A percentile compares a stretch with the other conserved stretches of the same genome.
Conservation (phyloP, 1,140 invertebrate genomes). For the Metopolophium dirhodum region DNA sequence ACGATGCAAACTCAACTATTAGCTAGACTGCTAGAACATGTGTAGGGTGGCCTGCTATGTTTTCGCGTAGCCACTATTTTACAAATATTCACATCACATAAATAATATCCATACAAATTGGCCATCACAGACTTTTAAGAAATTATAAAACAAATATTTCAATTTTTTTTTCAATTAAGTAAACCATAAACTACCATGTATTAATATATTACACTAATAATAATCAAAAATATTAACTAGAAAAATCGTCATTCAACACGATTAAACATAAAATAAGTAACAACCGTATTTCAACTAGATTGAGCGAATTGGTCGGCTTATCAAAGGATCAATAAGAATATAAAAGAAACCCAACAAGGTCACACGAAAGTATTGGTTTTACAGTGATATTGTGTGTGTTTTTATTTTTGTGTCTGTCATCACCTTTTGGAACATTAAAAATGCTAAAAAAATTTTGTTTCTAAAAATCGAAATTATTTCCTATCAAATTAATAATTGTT, state of each 20-base stretch:
- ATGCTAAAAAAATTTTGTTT: neutral
- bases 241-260: neutral
- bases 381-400: neutral
- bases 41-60: neutral
- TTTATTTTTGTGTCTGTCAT: neutral
- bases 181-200: neutral
- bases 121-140: neutral
- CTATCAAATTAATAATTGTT: neutral
- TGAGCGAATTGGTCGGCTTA: neutral
- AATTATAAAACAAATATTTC: neutral
- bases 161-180: neutral
- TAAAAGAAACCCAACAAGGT: neutral
- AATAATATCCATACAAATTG: neutral
- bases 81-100: neutral
- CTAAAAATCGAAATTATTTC: neutral
- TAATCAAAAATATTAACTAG: neutral
- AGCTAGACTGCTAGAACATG: neutral
- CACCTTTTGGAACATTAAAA: neutral
- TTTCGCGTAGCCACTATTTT: neutral
- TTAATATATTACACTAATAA: neutral
- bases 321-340: too few species aligned
- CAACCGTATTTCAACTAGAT: neutral
- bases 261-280: neutral
- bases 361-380: neutral
- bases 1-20: neutral